These are phyloP conservation scores for Drosophila rufa DNA, from an alignment of 1,140 invertebrate genomes.

Conservation along the genomic window DNA sequence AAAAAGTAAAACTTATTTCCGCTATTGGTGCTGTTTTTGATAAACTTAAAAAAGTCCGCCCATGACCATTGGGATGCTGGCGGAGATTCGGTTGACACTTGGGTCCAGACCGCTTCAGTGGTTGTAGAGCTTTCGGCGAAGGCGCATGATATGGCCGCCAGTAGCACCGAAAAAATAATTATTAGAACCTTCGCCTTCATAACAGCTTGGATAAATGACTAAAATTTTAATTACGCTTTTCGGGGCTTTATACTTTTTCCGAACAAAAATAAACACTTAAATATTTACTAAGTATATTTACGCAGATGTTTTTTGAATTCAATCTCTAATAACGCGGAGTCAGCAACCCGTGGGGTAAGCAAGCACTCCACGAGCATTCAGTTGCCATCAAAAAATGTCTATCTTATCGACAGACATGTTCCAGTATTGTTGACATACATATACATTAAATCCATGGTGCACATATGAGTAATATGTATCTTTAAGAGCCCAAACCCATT, in stretches of 20 bases:
- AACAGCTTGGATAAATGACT: slow-evolving; percentile 12
- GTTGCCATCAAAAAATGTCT: background rate
- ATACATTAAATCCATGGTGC: too few species aligned
- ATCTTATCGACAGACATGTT: too few species aligned
- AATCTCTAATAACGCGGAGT: slow-evolving; percentile 16
- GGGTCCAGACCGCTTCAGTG: background rate
- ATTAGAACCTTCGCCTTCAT: slow-evolving; percentile 26
- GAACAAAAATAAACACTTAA: background rate
- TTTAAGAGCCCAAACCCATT: too few species aligned
- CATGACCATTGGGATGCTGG: slow-evolving; percentile 18
- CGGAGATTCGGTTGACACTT: background rate
- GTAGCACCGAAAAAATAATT: background rate
- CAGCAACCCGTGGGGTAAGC: background rate
- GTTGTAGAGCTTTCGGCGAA: background rate
- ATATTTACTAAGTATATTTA: slow-evolving; percentile 23
- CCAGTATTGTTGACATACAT: too few species aligned
- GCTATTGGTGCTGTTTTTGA: slow-evolving; percentile 9
- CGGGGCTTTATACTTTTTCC: slow-evolving; percentile 25
- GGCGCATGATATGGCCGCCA: background rate
- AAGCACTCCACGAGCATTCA: background rate
- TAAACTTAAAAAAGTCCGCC: slow-evolving; percentile 8
- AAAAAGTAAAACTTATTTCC: slow-evolving; percentile 55
- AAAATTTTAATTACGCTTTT: background rate
- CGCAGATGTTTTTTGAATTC: slow-evolving; percentile 29
- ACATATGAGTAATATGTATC: too few species aligned